Conservation (phyloP, 2,888 invertebrate genomes). For the Dorcus parallelipipedus region DNA sequence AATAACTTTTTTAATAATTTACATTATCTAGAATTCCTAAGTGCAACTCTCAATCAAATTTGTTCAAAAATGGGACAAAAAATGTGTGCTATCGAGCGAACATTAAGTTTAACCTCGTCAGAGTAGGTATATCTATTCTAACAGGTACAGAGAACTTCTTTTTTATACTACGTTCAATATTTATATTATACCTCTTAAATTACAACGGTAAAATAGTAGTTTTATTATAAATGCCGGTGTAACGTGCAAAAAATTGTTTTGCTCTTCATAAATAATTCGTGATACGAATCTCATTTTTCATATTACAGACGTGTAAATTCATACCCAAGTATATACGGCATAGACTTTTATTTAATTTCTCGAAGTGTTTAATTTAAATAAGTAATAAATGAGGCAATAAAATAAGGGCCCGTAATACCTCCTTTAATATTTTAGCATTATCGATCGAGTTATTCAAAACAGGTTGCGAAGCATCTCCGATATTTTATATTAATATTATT, state of each 20-base stretch:
- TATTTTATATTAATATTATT: conserved; percentile 20
- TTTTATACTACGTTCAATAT: too few relatives aligned
- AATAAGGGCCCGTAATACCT: conserved; percentile 15
- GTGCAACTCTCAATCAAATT: too few relatives aligned
- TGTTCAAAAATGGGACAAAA: too few relatives aligned
- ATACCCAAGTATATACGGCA: not conserved
- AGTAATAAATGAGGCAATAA: conserved; percentile 15
- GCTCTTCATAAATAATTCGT: not conserved
- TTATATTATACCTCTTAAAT: too few relatives aligned
- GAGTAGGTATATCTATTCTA: too few relatives aligned
- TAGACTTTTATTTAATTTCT: conserved; percentile 1
- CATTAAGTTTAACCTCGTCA: too few relatives aligned
- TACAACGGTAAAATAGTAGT: too few relatives aligned
- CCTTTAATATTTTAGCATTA: conserved; percentile 18
- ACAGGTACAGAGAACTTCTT: too few relatives aligned
- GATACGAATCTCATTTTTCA: not conserved
- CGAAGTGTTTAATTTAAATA: conserved; percentile 8
- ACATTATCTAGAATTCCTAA: too few relatives aligned
- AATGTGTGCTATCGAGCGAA: too few relatives aligned
- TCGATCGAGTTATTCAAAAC: conserved; percentile 18
- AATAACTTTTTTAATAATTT: too few relatives aligned
- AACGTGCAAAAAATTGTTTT: not conserved
- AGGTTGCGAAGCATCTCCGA: conserved; percentile 11
- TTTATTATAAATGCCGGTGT: too few relatives aligned
- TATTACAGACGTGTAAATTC: not conserved